These are phyloP conservation scores for Graphium colonna DNA, from an alignment of 2,888 invertebrate species.

Conservation along the genomic window DNA sequence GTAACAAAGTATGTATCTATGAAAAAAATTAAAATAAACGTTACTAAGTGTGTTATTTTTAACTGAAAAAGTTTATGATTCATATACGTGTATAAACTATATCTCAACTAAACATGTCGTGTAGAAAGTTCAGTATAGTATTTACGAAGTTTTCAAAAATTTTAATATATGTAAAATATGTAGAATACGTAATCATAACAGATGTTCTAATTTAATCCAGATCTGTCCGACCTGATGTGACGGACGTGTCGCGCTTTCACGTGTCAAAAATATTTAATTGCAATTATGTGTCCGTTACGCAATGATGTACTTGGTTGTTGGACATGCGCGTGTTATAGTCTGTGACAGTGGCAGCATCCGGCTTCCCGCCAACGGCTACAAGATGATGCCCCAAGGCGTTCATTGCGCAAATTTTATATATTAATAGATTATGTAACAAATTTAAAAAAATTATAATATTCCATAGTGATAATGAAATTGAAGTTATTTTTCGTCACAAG, in stretches of 20 bases:
- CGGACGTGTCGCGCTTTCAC: constrained; percentile 52
- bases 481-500: too few species aligned
- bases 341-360: constrained; percentile 48
- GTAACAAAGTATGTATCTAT: too few species aligned
- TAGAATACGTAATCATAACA: background rate
- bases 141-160: background rate
- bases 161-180: background rate
- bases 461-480: background rate
- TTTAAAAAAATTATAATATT: too few species aligned
- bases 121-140: too few species aligned
- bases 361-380: constrained; percentile 31
- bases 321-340: constrained; percentile 37
- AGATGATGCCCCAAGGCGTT: constrained; percentile 17
- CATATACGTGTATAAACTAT: background rate
- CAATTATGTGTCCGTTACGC: constrained; percentile 42
- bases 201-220: constrained; percentile 24
- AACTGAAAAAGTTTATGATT: too few species aligned
- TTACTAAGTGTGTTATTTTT: too few species aligned
- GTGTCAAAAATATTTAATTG: constrained; percentile 42
- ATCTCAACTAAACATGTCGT: background rate
- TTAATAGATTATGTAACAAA: too few species aligned
- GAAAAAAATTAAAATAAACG: too few species aligned
- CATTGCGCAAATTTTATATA: too few species aligned
- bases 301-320: constrained; percentile 24
- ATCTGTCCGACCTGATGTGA: constrained; percentile 27